phyloP scores from a whole-genome alignment of 37 sponge, comb jelly and placozoan genomes.

The Geodia barretti region DNA sequence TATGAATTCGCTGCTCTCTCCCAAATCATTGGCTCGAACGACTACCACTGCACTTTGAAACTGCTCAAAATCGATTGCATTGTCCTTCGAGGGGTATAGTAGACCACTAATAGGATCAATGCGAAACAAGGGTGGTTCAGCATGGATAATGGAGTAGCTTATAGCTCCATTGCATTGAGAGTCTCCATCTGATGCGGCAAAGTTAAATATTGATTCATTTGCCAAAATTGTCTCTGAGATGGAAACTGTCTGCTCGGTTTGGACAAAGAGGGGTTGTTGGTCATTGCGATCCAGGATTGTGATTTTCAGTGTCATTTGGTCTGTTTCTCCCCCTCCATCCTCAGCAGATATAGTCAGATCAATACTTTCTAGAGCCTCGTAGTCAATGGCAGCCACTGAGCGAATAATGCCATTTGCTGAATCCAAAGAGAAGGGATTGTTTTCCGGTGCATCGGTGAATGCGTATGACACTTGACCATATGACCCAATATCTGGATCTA shows the following conservation, averaged over 20 bases:
- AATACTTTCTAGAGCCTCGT: slow-evolving; percentile 6
- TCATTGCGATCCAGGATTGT: slow-evolving; percentile 45
- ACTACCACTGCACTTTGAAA: slow-evolving; percentile 35
- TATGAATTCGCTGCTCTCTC: neutral
- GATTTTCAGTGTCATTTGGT: slow-evolving; percentile 24
- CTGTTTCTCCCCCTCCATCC: slow-evolving; percentile 27
- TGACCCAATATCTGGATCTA: slow-evolving; percentile 34
- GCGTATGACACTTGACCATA: slow-evolving; percentile 45
- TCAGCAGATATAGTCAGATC: slow-evolving; percentile 33
- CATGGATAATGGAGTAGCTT: slow-evolving; percentile 37
- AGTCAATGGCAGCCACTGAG: slow-evolving; percentile 21
- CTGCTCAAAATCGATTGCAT: slow-evolving; percentile 53
- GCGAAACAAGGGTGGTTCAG: slow-evolving; percentile 50
- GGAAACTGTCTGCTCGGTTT: neutral
- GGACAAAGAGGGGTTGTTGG: slow-evolving; percentile 58
- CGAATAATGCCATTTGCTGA: slow-evolving; percentile 33
- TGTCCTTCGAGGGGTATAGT: slow-evolving; percentile 32
- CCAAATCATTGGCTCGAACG: slow-evolving; percentile 55
- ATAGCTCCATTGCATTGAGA: slow-evolving; percentile 55
- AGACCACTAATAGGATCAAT: slow-evolving; percentile 64
- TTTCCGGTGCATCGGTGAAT: neutral
- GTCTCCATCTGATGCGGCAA: slow-evolving; percentile 64
- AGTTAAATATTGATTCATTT: slow-evolving; percentile 39
- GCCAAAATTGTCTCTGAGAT: slow-evolving; percentile 16
- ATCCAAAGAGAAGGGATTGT: slow-evolving; percentile 24